Base-by-base conservation (phyloP, 2,113 vertebrate species). In the Pungitius pungitius region DNA sequence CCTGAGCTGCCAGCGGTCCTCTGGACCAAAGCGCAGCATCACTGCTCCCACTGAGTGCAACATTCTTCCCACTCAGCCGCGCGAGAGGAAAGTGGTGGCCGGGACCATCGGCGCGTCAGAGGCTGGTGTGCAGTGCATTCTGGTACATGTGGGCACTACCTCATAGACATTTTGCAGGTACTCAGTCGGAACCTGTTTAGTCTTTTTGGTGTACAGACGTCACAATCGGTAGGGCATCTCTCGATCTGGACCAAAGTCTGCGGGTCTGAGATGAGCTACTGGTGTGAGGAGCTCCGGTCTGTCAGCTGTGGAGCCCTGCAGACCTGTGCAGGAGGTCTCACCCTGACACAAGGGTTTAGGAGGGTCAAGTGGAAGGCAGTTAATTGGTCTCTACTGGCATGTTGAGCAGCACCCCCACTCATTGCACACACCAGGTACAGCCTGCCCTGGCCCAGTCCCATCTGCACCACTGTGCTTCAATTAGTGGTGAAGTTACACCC, bases 341-440 rank as follows among this genome's bases (percentile, higher is more conserved):
- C 43, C 55, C 57, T 72, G 69, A 75, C 78, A 75, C 35, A 45
- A 71, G 57, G 24, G 70, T 77, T 75, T 83, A 43, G 24, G 57
- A 64, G 60, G n/a, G 75, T 81, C 74, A 84, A 72, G 61, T 67
- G 52, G 61, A 77, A 62, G 57, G 58, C 40, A 26, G 58, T 61
- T 80, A 64, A 83, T 80, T 84, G 69, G 73, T 77, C 79, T 59
- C 51, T 76, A 66, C 65, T 71, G 61, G 72, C 55, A 78, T 22
- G 72, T 33, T 77, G 75, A 55, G 54, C 56, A 66, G 27, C 40
- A 45, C 30, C 8, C 30, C 30, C 37, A 24, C 27, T 35, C 39
- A 18, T 7, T 2, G n/a, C 63, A 43, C 24, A 56, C 67, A n/a
- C 40, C 8, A 61, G 59, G 59, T 61, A 27, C 39, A 61, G 39